These are phyloP conservation scores for Coregonus suidteri DNA, from an alignment of 2,797 vertebrate genomes.

Conservation along the genomic window DNA sequence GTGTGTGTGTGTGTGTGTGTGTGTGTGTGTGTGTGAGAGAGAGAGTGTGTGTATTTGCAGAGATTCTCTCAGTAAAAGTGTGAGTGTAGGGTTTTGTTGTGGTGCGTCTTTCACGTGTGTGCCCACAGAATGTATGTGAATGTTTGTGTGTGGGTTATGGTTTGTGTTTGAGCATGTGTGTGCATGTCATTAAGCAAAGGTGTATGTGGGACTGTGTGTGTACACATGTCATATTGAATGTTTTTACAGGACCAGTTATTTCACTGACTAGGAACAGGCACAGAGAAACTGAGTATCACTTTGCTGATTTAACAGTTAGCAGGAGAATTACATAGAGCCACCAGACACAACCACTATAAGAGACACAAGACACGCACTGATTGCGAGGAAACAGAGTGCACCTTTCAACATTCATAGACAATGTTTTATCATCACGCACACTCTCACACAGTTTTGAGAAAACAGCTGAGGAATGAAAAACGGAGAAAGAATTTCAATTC, in stretches of 20 bases:
- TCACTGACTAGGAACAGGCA: background rate
- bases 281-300: conserved; percentile 26
- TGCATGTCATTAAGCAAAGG: conserved; percentile 11
- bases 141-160: conserved; percentile 19
- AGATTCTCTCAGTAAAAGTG: conserved; percentile 7
- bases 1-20: conserved; percentile 9
- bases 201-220: conserved; percentile 29
- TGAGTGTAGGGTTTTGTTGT: background rate
- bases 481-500: conserved; percentile 58
- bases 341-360: conserved; percentile 56
- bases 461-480: conserved; percentile 71
- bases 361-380: conserved; percentile 40
- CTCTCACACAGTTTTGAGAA: conserved; percentile 49
- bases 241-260: background rate
- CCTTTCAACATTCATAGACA: conserved; percentile 46
- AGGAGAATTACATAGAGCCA: conserved; percentile 22
- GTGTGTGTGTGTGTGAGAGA: conserved; percentile 44
- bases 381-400: conserved; percentile 47
- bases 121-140: conserved; percentile 14
- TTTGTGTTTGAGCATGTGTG: background rate
- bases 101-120: conserved; percentile 19
- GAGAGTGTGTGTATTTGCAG: no score
- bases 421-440: conserved; percentile 53
- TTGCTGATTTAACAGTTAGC: conserved; percentile 42
- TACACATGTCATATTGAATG: background rate